These are phyloP conservation scores for Pseudopipra pipra DNA, from an alignment of 2,113 vertebrate species.

Conservation along the genomic window DNA sequence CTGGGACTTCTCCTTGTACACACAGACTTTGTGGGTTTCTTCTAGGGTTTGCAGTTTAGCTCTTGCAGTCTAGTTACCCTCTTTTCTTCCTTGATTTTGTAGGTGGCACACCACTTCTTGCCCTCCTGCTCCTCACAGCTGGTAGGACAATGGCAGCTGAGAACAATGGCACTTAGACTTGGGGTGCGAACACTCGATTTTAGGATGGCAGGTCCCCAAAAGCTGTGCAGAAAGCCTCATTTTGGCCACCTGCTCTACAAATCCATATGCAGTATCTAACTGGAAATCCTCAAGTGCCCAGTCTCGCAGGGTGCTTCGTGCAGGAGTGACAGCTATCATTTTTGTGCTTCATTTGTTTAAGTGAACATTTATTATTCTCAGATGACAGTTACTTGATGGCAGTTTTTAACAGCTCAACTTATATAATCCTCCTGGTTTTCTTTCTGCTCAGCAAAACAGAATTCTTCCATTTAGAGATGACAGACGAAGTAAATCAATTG, in stretches of 20 bases:
- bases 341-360: conserved; percentile 61
- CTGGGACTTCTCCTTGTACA: neutral
- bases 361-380: conserved; percentile 72
- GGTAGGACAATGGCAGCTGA: neutral
- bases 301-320: neutral
- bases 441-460: conserved; percentile 86
- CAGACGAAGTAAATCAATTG: conserved; percentile 94
- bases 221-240: neutral
- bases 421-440: conserved; percentile 82
- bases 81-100: neutral
- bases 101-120: neutral
- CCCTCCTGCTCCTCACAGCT: neutral
- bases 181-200: neutral
- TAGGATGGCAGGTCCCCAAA: neutral
- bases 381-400: conserved; percentile 72
- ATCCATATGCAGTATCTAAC: neutral
- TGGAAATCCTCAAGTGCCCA: neutral
- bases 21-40: neutral
- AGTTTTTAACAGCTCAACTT: conserved; percentile 73
- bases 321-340: conserved; percentile 18
- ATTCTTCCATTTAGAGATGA: conserved; percentile 88
- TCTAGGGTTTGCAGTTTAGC: neutral
- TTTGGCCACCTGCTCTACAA: neutral
- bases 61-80: neutral
- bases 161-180: neutral